A percentile compares a stretch with the other conserved stretches of the same genome.
Conservation (phyloP, 2,797 vertebrate genomes). For the Alcedo atthis region DNA sequence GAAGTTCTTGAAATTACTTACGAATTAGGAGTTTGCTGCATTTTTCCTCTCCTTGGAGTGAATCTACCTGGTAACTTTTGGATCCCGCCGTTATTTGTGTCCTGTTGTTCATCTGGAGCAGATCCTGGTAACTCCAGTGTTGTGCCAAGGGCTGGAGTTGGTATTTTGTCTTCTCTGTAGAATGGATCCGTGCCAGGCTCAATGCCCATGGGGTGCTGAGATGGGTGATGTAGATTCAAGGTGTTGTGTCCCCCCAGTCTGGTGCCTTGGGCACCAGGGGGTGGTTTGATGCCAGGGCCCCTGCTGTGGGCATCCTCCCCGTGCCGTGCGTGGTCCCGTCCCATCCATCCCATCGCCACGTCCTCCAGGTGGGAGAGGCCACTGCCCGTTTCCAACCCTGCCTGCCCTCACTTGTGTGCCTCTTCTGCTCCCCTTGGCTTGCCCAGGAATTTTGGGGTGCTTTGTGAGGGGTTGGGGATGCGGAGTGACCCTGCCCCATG, state of each 20-base stretch:
- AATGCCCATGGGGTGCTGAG: neutral
- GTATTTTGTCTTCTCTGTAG: rapidly evolving
- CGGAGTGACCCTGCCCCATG: rapidly evolving
- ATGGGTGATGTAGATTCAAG: rapidly evolving
- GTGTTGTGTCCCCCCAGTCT: rapidly evolving
- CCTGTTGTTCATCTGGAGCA: neutral
- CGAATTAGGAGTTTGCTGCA: neutral
- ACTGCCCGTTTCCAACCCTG: neutral
- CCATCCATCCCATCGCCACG: neutral
- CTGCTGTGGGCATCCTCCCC: rapidly evolving
- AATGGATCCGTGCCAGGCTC: rapidly evolving
- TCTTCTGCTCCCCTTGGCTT: neutral
- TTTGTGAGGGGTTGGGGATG: rapidly evolving
- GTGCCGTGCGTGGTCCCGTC: neutral
- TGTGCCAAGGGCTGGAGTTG: neutral
- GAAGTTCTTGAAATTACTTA: conserved; percentile 40
- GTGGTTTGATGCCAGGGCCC: neutral
- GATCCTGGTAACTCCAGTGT: neutral
- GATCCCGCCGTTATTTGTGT: rapidly evolving
- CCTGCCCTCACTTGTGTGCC: neutral
- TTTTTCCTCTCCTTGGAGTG: neutral
- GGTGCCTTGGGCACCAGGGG: neutral
- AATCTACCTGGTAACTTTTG: neutral
- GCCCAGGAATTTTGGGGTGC: neutral
- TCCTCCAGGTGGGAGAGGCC: rapidly evolving